Conservation (phyloP, 2,113 vertebrate genomes). For the Procavia capensis region DNA sequence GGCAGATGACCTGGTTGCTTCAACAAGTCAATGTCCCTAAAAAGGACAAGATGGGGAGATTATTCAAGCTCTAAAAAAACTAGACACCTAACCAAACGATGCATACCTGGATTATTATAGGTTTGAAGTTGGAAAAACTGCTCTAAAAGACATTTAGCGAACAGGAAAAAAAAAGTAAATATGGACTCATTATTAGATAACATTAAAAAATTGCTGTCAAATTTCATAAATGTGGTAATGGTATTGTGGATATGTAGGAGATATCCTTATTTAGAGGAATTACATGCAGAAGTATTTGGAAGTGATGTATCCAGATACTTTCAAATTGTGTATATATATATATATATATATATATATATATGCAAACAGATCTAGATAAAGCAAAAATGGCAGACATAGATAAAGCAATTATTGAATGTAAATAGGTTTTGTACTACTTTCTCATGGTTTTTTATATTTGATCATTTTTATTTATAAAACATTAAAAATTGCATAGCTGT, state of each 20-base stretch:
- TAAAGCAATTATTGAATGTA: neutral
- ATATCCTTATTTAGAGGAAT: too few species aligned
- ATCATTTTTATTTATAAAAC: slow-evolving; percentile 22
- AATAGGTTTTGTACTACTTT: neutral
- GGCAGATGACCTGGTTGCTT: neutral
- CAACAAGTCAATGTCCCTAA: slow-evolving; percentile 13
- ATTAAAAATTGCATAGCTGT: neutral
- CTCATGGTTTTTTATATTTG: slow-evolving; percentile 13
- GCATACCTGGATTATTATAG: neutral
- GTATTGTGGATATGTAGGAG: neutral
- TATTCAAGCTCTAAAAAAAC: slow-evolving; percentile 31
- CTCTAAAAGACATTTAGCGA: neutral
- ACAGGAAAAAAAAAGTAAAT: neutral
- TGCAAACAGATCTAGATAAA: neutral
- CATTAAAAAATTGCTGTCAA: neutral
- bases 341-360: neutral
- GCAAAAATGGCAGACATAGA: neutral
- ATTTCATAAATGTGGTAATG: neutral
- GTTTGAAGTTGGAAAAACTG: neutral
- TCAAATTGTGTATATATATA: neutral
- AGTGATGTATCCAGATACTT: too few species aligned
- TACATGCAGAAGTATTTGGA: too few species aligned
- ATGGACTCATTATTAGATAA: neutral
- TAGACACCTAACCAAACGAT: neutral
- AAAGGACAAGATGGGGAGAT: neutral